These are phyloP conservation scores for Andricus curvator DNA, from an alignment of 2,888 invertebrate species.

Conservation along the genomic window DNA sequence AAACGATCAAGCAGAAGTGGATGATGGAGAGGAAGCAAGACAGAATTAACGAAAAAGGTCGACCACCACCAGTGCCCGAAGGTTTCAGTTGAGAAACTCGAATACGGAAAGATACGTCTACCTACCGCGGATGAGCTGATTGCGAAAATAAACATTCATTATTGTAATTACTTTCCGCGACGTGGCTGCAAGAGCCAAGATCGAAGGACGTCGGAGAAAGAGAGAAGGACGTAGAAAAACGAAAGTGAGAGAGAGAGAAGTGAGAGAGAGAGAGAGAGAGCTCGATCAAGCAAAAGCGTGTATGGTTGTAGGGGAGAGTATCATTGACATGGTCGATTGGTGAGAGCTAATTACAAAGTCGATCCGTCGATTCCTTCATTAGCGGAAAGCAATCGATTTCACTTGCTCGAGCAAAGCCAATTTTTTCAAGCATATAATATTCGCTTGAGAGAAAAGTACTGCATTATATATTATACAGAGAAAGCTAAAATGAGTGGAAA, in stretches of 20 bases:
- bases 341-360: constrained; percentile 69
- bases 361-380: constrained; percentile 74
- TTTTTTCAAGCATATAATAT: neutral
- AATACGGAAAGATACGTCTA: constrained; percentile 63
- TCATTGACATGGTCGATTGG: constrained; percentile 66
- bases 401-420: constrained; percentile 1
- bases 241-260: constrained; percentile 45
- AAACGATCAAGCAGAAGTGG: neutral
- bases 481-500: neutral
- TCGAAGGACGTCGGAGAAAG: constrained; percentile 45
- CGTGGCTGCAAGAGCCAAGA: constrained; percentile 65
- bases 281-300: constrained; percentile 45
- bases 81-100: constrained; percentile 59
- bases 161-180: constrained; percentile 75
- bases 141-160: constrained; percentile 76
- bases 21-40: neutral
- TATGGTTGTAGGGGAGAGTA: constrained; percentile 55
- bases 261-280: constrained; percentile 58
- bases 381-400: constrained; percentile 59
- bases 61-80: constrained; percentile 66
- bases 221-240: constrained; percentile 48
- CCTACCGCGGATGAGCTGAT: constrained; percentile 74
- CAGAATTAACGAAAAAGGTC: constrained; percentile 1
- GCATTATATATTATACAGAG: neutral
- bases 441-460: constrained; percentile 1